Percentiles rank a stretch among this genome's conserved stretches.
These are phyloP conservation scores for Scolanthus callimorphus DNA, from an alignment of 92 coral and sea anemone genomes.

Conservation along the genomic window DNA sequence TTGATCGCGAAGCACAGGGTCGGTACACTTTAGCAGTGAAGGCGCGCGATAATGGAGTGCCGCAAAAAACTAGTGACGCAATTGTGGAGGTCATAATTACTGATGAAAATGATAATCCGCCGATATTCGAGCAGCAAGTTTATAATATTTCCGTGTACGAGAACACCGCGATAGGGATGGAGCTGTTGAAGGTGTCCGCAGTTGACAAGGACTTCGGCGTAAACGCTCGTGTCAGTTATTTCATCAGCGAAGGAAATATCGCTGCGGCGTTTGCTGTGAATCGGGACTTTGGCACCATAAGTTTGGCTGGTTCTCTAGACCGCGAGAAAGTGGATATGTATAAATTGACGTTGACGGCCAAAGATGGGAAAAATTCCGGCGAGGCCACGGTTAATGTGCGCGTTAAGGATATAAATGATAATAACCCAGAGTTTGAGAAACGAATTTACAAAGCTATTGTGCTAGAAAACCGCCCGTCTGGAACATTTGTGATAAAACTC, in stretches of 20 bases:
- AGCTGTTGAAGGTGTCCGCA: constrained; percentile 62
- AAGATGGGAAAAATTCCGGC: constrained; percentile 87
- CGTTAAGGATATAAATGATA: constrained; percentile 74
- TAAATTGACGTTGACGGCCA: constrained; percentile 62
- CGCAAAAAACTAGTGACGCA: constrained; percentile 28
- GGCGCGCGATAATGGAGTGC: constrained; percentile 72
- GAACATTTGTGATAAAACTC: constrained; percentile 58
- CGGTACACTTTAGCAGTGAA: constrained; percentile 56
- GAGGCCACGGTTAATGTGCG: constrained; percentile 56
- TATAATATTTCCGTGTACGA: constrained; percentile 69
- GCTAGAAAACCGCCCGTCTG: constrained; percentile 50
- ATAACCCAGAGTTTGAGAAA: constrained; percentile 69
- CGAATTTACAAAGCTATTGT: constrained; percentile 46
- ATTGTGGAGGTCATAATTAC: constrained; percentile 59
- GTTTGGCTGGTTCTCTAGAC: constrained; percentile 67
- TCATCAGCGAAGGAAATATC: constrained; percentile 75
- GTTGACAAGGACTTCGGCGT: constrained; percentile 72
- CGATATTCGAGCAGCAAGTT: constrained; percentile 46
- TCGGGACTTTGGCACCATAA: constrained; percentile 67
- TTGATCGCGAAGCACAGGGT: constrained; percentile 70
- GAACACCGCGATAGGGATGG: constrained; percentile 44
- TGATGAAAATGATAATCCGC: constrained; percentile 83
- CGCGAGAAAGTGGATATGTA: constrained; percentile 65
- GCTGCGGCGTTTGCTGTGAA: constrained; percentile 74
- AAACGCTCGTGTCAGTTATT: constrained; percentile 70